Percentiles rank a stretch among this genome's conserved stretches.
phyloP scores from a whole-genome alignment of 2,888 invertebrate species.

The Asteroscopus sphinx region DNA sequence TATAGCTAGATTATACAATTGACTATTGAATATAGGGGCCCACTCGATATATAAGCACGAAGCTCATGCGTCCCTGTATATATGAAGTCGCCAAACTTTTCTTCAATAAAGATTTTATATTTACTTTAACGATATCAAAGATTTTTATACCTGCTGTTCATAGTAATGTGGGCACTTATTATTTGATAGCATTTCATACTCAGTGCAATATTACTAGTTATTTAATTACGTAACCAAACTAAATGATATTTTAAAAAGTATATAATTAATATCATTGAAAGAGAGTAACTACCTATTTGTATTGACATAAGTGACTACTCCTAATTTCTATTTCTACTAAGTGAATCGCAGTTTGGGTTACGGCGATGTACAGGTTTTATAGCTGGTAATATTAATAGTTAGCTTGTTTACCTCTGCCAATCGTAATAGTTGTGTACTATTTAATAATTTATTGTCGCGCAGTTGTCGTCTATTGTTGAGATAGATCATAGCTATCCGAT shows the following conservation, averaged over 20 bases:
- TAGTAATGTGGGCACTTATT: slow-evolving; percentile 88
- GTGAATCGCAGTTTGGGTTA: slow-evolving; percentile 86
- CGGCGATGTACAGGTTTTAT: slow-evolving; percentile 89
- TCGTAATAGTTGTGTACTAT: slow-evolving; percentile 88
- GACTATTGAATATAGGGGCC: slow-evolving; percentile 88
- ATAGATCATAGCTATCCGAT: slow-evolving; percentile 89
- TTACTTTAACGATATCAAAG: slow-evolving; percentile 86
- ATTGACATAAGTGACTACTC: slow-evolving; percentile 86
- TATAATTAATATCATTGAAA: slow-evolving; percentile 86
- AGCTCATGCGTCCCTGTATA: slow-evolving; percentile 79
- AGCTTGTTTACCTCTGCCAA: slow-evolving; percentile 90
- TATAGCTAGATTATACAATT: slow-evolving; percentile 89
- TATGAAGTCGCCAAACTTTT: slow-evolving; percentile 83
- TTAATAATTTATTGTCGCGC: slow-evolving; percentile 89
- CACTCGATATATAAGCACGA: slow-evolving; percentile 81
- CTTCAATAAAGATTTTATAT: slow-evolving; percentile 88
- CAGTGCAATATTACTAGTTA: slow-evolving; percentile 91
- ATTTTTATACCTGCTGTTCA: slow-evolving; percentile 83
- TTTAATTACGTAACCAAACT: slow-evolving; percentile 91
- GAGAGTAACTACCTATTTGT: slow-evolving; percentile 89
- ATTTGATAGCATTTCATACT: slow-evolving; percentile 90
- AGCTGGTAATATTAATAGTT: slow-evolving; percentile 89
- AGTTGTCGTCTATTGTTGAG: slow-evolving; percentile 86
- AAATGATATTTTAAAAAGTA: slow-evolving; percentile 88
- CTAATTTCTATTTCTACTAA: slow-evolving; percentile 82